Base-by-base conservation (phyloP, 2,888 invertebrate genomes). In the Chalcosyrphus nemorum region DNA sequence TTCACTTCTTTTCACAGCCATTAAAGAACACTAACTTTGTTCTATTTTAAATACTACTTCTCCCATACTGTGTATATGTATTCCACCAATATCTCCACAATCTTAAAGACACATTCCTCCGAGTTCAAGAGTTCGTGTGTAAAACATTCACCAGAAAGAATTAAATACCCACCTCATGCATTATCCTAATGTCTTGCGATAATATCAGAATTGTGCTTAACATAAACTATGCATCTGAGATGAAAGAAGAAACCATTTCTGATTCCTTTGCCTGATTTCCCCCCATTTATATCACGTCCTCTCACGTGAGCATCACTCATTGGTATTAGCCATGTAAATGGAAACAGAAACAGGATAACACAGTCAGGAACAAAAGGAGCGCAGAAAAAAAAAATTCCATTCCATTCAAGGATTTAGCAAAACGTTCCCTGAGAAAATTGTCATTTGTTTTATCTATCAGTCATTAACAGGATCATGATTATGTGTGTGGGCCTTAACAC, bases 371-470 rank as follows among this genome's bases (percentile, higher is more conserved):
- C n/a, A n/a, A n/a, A 24, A 24, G 2, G 24, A 24, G 24, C n/a
- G n/a, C n/a, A n/a, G n/a, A n/a, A 65, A 65, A 38, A 29, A 74
- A 65, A 50, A 50, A 41, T 38, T 15, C 45, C 45, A 43, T n/a
- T n/a, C n/a, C n/a, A n/a, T n/a, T n/a, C 57, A 70, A 77, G 50
- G 77, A 65, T 63, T 76, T 76, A 81, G 47, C 70, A 81, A 81
- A 81, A 70, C 76, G 81, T 81, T 77, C 4, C 72, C 29, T 82
- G 71, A 66, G 77, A 77, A 71, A 82, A 82, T 56, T 82, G 82
- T 82, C 82, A 82, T 82, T 82, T 78, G 82, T 82, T 72, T 82
- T 82, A 82, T 82, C 72, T 66, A 72, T 41, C 59, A 72, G 61
- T 78, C 77, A 78, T 81, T 81, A 78, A 82, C 57, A 52, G 72